These are phyloP conservation scores for Athene cunicularia DNA, from an alignment of 2,113 vertebrate species.

Conservation along the genomic window DNA sequence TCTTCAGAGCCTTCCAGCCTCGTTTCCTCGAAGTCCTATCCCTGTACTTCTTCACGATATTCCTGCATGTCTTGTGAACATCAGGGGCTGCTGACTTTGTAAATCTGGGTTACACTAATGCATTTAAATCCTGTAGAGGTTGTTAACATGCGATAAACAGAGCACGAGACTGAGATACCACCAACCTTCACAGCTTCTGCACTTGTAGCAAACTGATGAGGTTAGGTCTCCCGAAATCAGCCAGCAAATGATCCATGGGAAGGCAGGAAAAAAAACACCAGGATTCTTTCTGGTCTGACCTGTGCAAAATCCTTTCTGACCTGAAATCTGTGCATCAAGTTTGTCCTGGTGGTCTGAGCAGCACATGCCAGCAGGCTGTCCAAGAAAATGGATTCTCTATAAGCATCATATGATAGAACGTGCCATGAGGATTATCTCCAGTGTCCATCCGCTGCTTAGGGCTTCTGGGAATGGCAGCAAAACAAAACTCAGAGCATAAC, in stretches of 20 bases:
- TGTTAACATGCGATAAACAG: accelerated
- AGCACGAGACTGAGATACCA: background rate
- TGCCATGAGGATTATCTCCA: background rate
- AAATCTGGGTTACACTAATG: background rate
- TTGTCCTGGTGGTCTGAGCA: background rate
- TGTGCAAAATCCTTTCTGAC: background rate
- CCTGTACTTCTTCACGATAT: background rate
- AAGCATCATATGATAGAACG: background rate
- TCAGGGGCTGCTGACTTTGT: background rate
- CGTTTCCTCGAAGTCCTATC: background rate
- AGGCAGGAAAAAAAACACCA: accelerated
- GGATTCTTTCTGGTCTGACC: background rate
- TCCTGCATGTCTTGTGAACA: background rate
- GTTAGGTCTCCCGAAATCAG: background rate
- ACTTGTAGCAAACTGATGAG: background rate
- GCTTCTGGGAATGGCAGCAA: background rate
- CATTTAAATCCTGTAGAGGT: background rate
- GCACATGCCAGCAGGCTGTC: background rate
- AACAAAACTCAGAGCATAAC: background rate
- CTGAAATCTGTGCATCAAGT: background rate
- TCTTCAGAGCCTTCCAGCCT: background rate
- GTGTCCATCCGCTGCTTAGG: background rate
- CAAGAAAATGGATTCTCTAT: background rate
- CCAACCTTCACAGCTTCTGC: background rate
- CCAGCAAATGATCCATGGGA: background rate